Percentiles rank a stretch among this genome's conserved stretches.
These are phyloP conservation scores for Phylloscopus whistleri DNA, from an alignment of 2,113 vertebrate species.

Conservation along the genomic window DNA sequence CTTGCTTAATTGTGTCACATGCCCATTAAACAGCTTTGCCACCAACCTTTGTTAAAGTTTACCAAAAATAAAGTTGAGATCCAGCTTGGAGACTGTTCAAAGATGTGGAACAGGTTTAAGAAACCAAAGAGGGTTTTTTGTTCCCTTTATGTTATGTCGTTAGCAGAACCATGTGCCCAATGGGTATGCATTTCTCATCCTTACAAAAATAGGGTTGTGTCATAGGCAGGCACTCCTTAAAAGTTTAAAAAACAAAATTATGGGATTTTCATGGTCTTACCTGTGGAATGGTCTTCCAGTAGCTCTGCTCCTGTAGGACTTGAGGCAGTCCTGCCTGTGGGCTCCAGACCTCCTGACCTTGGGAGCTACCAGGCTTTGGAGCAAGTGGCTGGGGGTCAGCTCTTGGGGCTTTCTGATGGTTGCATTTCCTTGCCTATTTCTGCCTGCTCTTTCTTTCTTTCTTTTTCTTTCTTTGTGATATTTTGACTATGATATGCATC, in stretches of 20 bases:
- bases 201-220: neutral
- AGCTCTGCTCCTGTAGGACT: neutral
- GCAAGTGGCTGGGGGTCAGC: neutral
- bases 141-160: neutral
- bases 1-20: constrained; percentile 8
- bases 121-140: neutral
- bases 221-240: neutral
- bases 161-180: neutral
- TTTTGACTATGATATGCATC: neutral
- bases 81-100: neutral
- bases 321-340: neutral
- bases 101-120: neutral
- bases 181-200: neutral
- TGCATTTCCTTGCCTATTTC: neutral
- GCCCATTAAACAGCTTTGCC: neutral
- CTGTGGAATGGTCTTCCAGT: neutral
- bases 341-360: neutral
- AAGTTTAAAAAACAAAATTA: neutral
- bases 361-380: neutral
- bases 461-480: neutral
- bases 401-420: neutral
- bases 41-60: constrained; percentile 43
- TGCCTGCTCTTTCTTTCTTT: neutral
- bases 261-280: neutral
- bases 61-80: neutral